A percentile compares a stretch with the other conserved stretches of the same genome.
Evolutionary conservation across 2,888 invertebrate genomes (phyloP).

Genomic region (Meandrusa payeni): DNA sequence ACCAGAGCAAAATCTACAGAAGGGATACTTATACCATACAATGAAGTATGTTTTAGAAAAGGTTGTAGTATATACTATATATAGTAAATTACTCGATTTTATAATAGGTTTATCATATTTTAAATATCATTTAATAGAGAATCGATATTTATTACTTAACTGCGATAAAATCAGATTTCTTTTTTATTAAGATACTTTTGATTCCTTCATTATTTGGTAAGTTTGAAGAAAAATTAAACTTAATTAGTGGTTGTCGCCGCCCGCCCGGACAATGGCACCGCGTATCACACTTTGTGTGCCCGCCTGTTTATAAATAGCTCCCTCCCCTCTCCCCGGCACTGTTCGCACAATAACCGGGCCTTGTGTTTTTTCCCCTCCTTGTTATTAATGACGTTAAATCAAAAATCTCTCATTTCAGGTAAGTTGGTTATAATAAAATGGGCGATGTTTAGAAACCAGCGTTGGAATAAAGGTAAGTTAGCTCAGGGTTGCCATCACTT

Average conservation of each 20-base stretch:
- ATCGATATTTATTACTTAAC: no score
- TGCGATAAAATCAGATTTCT: no score
- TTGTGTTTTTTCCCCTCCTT: conserved; percentile 41
- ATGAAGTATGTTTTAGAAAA: no score
- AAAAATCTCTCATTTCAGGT: conserved; percentile 61
- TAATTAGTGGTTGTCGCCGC: conserved; percentile 24
- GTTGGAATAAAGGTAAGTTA: conserved; percentile 25
- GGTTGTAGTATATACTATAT: no score
- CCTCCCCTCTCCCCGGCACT: conserved; percentile 20
- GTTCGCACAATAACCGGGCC: conserved; percentile 42
- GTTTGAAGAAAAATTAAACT: conserved; percentile 20
- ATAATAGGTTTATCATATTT: no score
- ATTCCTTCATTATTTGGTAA: no score
- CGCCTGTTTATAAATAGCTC: conserved; percentile 46
- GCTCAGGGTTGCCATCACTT: conserved; percentile 13
- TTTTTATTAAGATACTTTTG: no score
- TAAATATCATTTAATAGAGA: no score
- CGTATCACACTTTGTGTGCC: conserved; percentile 29
- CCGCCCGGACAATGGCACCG: conserved; percentile 19
- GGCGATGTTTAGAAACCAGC: conserved; percentile 48
- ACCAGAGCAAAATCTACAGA: no score
- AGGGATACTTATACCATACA: no score
- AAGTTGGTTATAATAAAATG: conserved; percentile 56
- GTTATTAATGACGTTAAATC: conserved; percentile 52
- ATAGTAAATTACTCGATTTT: no score